Base-by-base conservation (phyloP, 2,797 vertebrate genomes). In the Novumbra hubbsi region DNA sequence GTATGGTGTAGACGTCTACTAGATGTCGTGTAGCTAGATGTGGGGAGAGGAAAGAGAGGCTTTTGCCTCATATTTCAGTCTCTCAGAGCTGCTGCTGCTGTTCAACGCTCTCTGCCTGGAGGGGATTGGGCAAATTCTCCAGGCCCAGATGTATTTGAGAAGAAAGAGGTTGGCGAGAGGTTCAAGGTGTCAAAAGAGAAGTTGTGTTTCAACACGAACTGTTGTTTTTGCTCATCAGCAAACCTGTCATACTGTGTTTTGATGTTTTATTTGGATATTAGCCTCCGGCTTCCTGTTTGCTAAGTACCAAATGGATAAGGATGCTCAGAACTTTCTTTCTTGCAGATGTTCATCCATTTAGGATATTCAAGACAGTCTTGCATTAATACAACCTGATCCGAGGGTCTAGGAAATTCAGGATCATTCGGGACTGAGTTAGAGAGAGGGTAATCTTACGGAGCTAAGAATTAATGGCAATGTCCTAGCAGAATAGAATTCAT, bases 211-310 rank as follows among this genome's bases (percentile, higher is more conserved):
- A 85, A 93, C 92, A 92, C 79, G 90, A 93, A 90, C 83, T 72
- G 89, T 89, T 90, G 89, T 93, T 94, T 91, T 91, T 87, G 89
- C 92, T 93, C 89, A 92, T 93, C 92, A 92, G 92, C 90, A 92
- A 92, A 91, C 88, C 89, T 93, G 93, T 94, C 93, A 93, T 85
- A 85, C 86, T 78, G 17, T 67, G 85, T 93, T 45, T 92, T 92
- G 90, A 91, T 93, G 90, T 88, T 85, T 89, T 83, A 88, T 93
- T 93, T 91, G 86, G 83, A 81, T 76, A 84, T 91, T 87, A 84
- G 87, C 93, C 89, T 84, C 57, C 5, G 90, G 94, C 91, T 0
- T 50, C 52, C 81, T 87, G 89, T 92, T 93, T 90, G 86, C 90
- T 80, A 92, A 90, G 84, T 85, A 93, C 89, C 78, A 83, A 88